Evolutionary conservation across 2,888 invertebrate genomes (phyloP).

Genomic region (Ashinkailepas kermadecensis): DNA sequence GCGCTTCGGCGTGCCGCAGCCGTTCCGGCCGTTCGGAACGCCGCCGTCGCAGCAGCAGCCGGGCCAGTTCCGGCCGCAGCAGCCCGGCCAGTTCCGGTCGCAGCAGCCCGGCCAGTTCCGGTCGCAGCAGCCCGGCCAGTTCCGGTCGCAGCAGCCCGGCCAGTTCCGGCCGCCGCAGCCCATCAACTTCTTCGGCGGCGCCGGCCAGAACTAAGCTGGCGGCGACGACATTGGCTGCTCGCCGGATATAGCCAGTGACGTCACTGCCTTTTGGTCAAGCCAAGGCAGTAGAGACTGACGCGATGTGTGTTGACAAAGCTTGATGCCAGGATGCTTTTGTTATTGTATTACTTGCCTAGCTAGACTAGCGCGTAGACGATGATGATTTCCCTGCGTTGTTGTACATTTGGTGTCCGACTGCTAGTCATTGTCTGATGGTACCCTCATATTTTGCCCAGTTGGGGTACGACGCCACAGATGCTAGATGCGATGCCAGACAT

Average conservation of each 20-base stretch:
- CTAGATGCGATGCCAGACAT: no score
- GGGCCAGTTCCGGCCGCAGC: slow-evolving; percentile 15
- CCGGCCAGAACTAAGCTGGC: not conserved
- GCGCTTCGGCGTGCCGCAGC: slow-evolving; percentile 10
- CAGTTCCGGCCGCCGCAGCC: slow-evolving; percentile 22
- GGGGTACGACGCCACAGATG: not conserved
- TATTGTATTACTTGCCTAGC: slow-evolving; percentile 5
- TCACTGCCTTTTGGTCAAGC: not conserved
- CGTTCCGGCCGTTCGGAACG: not conserved
- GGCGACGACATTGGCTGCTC: no score
- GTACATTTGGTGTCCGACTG: not conserved
- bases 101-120: slow-evolving; percentile 21
- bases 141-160: slow-evolving; percentile 16
- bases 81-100: not conserved
- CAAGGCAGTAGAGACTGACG: no score
- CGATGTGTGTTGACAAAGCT: not conserved
- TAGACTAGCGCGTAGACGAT: slow-evolving; percentile 3
- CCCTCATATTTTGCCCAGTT: not conserved
- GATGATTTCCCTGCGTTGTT: not conserved
- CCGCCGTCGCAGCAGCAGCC: slow-evolving; percentile 22
- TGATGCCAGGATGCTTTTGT: not conserved
- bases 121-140: not conserved
- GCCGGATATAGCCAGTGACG: not conserved
- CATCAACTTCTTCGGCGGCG: slow-evolving; percentile 20
- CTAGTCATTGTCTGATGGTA: slow-evolving; percentile 8